A percentile compares a stretch with the other conserved stretches of the same genome.
These are phyloP conservation scores for Dascyllus trimaculatus DNA, from an alignment of 2,113 vertebrate genomes.

Conservation along the genomic window DNA sequence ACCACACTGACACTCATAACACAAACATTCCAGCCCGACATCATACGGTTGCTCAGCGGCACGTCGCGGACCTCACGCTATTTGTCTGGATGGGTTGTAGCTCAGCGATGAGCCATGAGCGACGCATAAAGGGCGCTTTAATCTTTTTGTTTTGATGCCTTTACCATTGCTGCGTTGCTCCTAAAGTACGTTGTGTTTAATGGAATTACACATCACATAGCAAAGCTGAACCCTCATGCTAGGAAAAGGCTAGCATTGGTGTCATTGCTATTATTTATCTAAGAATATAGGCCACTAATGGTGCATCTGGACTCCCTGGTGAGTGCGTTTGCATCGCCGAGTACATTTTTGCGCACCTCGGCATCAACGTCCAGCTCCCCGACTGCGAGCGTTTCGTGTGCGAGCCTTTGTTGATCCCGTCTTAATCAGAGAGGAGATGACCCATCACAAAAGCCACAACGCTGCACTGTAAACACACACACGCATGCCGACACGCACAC, in stretches of 20 bases:
- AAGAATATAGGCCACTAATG: too few relatives aligned
- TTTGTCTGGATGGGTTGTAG: not conserved
- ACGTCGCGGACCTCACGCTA: not conserved
- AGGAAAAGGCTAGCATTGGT: not conserved
- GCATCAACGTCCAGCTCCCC: slow-evolving; percentile 24
- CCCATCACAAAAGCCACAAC: slow-evolving; percentile 70
- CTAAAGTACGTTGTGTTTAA: not conserved
- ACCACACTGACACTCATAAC: not conserved
- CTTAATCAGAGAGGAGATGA: slow-evolving; percentile 69
- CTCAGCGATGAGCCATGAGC: too few relatives aligned
- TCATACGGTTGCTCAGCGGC: not conserved
- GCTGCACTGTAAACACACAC: slow-evolving; percentile 63
- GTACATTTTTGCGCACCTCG: slow-evolving; percentile 10
- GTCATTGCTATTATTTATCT: too few relatives aligned
- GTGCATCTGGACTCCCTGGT: not conserved
- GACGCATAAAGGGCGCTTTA: too few relatives aligned
- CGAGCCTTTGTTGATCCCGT: slow-evolving; percentile 65
- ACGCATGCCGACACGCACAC: slow-evolving; percentile 38
- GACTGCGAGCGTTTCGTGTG: slow-evolving; percentile 38
- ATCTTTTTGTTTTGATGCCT: too few relatives aligned
- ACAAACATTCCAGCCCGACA: not conserved
- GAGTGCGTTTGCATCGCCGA: slow-evolving; percentile 9
- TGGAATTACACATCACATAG: not conserved
- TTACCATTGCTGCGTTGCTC: not conserved
- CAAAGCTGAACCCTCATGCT: not conserved